Evolutionary conservation across 1,140 invertebrate species (phyloP).

Genomic region (Drosophila azteca): DNA sequence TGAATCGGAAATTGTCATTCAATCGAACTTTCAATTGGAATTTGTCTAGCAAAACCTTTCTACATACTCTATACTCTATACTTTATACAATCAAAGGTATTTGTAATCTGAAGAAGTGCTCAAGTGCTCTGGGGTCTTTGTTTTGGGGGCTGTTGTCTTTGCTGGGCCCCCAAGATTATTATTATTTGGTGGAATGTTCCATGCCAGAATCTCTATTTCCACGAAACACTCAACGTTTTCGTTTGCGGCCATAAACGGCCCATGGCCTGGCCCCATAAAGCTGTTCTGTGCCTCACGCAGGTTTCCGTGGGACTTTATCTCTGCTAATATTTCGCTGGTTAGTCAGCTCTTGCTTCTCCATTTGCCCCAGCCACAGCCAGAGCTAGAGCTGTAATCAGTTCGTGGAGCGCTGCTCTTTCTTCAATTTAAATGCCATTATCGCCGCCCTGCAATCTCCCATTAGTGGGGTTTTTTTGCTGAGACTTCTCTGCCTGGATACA

Average conservation of each 20-base stretch:
- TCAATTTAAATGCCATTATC: conserved; percentile 46
- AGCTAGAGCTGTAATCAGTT: conserved; percentile 25
- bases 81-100: conserved; percentile 21
- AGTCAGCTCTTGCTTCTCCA: conserved; percentile 28
- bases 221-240: background rate
- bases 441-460: conserved; percentile 5
- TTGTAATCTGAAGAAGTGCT: conserved; percentile 41
- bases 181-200: no score
- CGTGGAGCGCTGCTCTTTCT: conserved; percentile 18
- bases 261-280: background rate
- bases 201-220: background rate
- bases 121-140: background rate
- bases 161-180: no score
- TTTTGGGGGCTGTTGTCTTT: no score
- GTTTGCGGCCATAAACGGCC: background rate
- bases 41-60: background rate
- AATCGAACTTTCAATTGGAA: conserved; percentile 6
- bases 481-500: no score
- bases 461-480: conserved; percentile 1
- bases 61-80: background rate
- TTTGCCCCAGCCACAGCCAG: no score
- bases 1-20: conserved; percentile 15
- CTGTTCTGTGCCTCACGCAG: conserved; percentile 1
- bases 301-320: conserved; percentile 20
- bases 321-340: conserved; percentile 5